phyloP scores from a whole-genome alignment of 2,797 vertebrate species.

The Enteromius paludinosus region DNA sequence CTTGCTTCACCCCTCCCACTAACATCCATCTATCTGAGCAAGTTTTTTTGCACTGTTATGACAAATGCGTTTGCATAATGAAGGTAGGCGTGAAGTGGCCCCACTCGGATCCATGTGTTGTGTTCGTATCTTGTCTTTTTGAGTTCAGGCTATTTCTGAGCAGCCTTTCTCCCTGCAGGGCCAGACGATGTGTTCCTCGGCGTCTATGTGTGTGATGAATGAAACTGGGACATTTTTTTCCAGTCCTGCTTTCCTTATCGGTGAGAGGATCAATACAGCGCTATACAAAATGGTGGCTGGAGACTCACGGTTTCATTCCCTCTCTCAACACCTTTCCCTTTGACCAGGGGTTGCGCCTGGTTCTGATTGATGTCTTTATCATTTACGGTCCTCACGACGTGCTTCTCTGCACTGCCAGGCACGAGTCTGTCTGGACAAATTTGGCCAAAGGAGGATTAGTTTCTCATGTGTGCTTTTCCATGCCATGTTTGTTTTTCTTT shows the following conservation, averaged over 20 bases:
- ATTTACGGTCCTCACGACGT: constrained; percentile 53
- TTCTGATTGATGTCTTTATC: constrained; percentile 67
- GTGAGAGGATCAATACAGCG: constrained; percentile 68
- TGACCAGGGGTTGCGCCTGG: constrained; percentile 51
- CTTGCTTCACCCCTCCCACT: constrained; percentile 22
- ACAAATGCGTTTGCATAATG: constrained; percentile 41
- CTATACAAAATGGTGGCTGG: constrained; percentile 73
- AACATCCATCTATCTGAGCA: constrained; percentile 29
- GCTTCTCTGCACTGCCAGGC: constrained; percentile 36
- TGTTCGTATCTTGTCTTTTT: constrained; percentile 40
- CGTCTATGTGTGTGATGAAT: constrained; percentile 42
- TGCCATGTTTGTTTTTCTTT: constrained; percentile 47
- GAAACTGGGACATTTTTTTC: constrained; percentile 49
- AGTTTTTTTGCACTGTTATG: constrained; percentile 34
- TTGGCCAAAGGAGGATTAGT: constrained; percentile 26
- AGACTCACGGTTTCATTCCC: constrained; percentile 58
- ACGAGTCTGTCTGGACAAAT: constrained; percentile 27
- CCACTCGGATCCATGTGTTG: constrained; percentile 29
- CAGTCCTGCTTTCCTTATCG: constrained; percentile 48
- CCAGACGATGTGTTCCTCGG: constrained; percentile 41
- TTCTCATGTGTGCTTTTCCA: constrained; percentile 21
- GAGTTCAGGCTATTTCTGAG: constrained; percentile 43
- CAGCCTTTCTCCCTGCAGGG: constrained; percentile 27
- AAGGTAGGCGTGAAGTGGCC: constrained; percentile 46
- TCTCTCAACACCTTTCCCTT: constrained; percentile 54